phyloP scores from a whole-genome alignment of 2,113 vertebrate species.

The Python bivittatus region DNA sequence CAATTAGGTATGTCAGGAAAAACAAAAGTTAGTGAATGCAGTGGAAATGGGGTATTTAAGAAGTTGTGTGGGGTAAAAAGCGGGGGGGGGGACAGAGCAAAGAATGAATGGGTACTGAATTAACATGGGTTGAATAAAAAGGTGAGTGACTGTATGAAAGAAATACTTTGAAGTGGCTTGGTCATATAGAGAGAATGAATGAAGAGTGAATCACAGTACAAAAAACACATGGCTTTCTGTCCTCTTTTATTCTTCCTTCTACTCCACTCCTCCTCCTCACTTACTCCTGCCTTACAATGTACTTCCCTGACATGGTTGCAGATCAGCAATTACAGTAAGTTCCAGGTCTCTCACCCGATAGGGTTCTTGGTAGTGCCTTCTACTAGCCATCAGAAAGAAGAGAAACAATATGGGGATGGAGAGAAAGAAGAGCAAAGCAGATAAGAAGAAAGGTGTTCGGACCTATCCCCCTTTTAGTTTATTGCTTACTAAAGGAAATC shows the following conservation, averaged over 20 bases:
- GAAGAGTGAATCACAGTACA: too few relatives aligned
- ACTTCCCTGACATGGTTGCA: not conserved
- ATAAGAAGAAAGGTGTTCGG: not conserved
- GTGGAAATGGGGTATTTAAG: not conserved
- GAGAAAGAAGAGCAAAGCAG: accelerated
- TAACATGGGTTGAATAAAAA: not conserved
- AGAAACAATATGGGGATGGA: not conserved
- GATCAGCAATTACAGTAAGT: not conserved
- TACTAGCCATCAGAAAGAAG: not conserved
- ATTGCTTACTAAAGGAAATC: not conserved
- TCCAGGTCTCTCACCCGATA: not conserved
- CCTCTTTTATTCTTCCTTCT: not conserved
- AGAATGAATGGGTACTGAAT: not conserved
- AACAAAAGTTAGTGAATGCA: not conserved
- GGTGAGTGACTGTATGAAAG: not conserved
- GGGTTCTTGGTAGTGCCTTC: not conserved
- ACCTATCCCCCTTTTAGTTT: not conserved
- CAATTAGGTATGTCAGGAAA: not conserved
- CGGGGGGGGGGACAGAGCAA: too few relatives aligned
- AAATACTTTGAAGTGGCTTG: not conserved
- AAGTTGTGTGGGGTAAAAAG: not conserved
- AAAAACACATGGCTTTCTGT: not conserved
- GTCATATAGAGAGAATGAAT: not conserved
- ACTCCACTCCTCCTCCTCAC: not conserved
- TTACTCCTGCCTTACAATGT: not conserved